Evolutionary conservation across 2,888 invertebrate genomes (phyloP), one percentile per base, ranked within the genome.

Genomic region (Andrena bucephala): DNA sequence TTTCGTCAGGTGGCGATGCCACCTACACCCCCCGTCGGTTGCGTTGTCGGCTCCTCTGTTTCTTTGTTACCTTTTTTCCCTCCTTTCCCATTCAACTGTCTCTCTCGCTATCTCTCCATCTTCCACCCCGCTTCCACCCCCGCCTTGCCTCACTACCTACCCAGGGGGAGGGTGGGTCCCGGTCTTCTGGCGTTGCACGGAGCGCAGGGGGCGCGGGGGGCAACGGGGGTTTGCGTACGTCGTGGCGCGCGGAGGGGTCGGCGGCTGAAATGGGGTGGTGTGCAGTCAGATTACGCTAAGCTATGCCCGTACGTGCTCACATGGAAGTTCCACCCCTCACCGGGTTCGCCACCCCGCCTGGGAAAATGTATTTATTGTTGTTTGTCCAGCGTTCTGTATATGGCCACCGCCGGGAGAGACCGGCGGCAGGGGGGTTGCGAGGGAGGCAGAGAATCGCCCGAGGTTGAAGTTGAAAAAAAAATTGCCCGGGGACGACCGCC

Each of bases 301-400:
- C 94, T 94, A 94, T 94, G 94, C 93, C 91, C 91, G 94, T 94
- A 94, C 94, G 94, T 94, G 94, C 94, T 92, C 90, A 90, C 92
- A 90, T 92, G 92, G 92, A 93, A 93, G 92, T 93, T 92, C 88
- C 85, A 88, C 89, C 90, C 86, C 89, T 81, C 89, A 84, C 85
- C 88, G 79, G 79, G 86, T 85, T 85, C 85, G 90, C 89, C 87
- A 89, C 89, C 91, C 88, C 81, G 81, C 89, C 85, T 82, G 89
- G 91, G 92, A 91, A 93, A 94, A 93, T 93, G 93, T 94, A 94
- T 94, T 94, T 94, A 94, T 94, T 93, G 93, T 94, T 94, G 94
- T 94, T 93, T 93, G 93, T 93, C 91, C 93, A 91, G 90, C 92
- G 91, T 91, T 91, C 91, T 90, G 91, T 91, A 84, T 87, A 87